Conservation (phyloP, 2,888 invertebrate species). For the Anodontia alba region DNA sequence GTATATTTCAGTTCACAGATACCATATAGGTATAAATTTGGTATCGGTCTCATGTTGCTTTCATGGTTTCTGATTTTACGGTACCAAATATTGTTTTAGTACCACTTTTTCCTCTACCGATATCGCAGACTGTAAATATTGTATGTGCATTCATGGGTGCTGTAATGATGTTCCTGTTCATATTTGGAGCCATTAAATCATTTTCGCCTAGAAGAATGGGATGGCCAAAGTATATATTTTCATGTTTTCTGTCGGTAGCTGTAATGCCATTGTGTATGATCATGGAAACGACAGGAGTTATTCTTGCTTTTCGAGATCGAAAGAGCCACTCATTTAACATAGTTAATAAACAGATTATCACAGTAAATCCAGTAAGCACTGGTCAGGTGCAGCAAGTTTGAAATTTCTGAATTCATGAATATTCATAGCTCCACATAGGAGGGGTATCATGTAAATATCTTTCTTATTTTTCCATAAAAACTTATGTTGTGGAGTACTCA, state of each 20-base stretch:
- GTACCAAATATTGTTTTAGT: conserved; percentile 68
- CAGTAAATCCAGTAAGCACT: too few relatives aligned
- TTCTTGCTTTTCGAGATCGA: too few relatives aligned
- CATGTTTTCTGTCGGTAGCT: conserved; percentile 63
- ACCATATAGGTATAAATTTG: conserved; percentile 69
- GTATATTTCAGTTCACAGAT: conserved; percentile 70
- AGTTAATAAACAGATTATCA: conserved; percentile 68
- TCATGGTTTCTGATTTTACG: conserved; percentile 71
- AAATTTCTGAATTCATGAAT: too few relatives aligned
- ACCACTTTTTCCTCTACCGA: conserved; percentile 69
- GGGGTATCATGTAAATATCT: too few relatives aligned
- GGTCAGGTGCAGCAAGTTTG: too few relatives aligned
- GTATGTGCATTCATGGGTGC: conserved; percentile 69
- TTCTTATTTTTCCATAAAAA: too few relatives aligned
- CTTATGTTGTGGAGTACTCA: too few relatives aligned
- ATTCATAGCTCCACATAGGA: too few relatives aligned
- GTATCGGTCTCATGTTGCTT: conserved; percentile 71
- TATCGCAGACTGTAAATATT: conserved; percentile 61
- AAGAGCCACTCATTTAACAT: conserved; percentile 71
- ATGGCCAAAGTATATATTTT: too few relatives aligned
- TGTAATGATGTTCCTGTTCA: conserved; percentile 71
- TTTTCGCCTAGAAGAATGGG: too few relatives aligned
- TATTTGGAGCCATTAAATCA: too few relatives aligned
- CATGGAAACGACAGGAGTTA: conserved; percentile 70
- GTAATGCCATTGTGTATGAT: conserved; percentile 65